Percentiles rank a stretch among this genome's conserved stretches.
Evolutionary conservation across 2,113 vertebrate species (phyloP).

Genomic region (Megatriorchis doriae): DNA sequence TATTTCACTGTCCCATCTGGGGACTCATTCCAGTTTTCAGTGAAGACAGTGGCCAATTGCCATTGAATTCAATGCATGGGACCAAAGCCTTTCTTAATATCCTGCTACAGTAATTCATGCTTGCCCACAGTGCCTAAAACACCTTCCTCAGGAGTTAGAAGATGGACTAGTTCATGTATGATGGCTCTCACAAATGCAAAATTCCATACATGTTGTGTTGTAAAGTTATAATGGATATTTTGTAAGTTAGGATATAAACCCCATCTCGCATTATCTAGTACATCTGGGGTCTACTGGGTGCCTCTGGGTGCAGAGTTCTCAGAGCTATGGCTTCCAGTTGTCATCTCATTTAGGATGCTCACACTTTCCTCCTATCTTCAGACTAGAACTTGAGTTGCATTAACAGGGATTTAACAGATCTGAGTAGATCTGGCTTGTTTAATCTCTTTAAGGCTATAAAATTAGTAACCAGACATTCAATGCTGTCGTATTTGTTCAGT

Average conservation of each 20-base stretch:
- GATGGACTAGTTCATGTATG: neutral
- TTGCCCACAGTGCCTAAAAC: neutral
- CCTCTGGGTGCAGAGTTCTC: neutral
- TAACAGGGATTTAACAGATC: neutral
- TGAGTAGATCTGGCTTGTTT: neutral
- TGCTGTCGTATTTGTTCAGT: neutral
- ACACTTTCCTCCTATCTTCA: neutral
- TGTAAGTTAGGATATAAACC: neutral
- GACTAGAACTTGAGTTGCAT: neutral
- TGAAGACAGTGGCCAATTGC: neutral
- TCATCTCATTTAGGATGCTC: neutral
- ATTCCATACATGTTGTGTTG: accelerated
- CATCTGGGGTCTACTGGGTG: neutral
- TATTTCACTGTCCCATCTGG: neutral
- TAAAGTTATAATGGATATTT: neutral
- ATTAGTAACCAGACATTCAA: neutral
- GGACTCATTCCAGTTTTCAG: neutral
- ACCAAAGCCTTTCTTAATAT: neutral
- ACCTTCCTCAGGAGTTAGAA: neutral
- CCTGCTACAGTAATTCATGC: neutral
- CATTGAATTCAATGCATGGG: neutral
- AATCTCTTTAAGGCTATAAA: neutral
- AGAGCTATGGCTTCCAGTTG: neutral
- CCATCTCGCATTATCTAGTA: neutral
- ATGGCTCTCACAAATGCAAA: neutral